phyloP scores from a whole-genome alignment of 2,797 vertebrate species.

The Rachycentron canadum region DNA sequence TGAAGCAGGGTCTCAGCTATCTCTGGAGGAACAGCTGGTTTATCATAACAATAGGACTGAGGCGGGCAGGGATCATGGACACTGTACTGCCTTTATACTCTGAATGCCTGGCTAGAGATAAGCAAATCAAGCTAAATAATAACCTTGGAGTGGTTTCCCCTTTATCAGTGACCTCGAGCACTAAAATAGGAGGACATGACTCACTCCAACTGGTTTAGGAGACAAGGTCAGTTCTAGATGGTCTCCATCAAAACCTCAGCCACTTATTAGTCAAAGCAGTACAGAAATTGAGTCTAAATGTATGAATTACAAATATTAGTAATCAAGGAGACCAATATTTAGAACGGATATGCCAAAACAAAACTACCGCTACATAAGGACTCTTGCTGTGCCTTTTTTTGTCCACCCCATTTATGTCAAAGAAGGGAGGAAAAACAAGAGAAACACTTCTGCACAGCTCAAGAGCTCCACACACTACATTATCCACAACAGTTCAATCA shows the following conservation, averaged over 20 bases:
- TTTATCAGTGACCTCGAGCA: conserved; percentile 21
- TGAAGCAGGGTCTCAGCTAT: conserved; percentile 47
- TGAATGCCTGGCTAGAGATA: conserved; percentile 50
- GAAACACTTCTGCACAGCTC: too few species aligned
- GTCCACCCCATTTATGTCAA: too few species aligned
- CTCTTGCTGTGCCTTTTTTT: too few species aligned
- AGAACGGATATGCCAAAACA: too few species aligned
- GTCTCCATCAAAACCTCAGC: conserved; percentile 39
- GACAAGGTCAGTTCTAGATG: conserved; percentile 40
- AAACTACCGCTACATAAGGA: too few species aligned
- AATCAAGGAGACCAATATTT: too few species aligned
- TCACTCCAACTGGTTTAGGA: conserved; percentile 21
- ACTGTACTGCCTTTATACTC: conserved; percentile 36
- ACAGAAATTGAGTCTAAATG: conserved; percentile 53
- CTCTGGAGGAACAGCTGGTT: conserved; percentile 63
- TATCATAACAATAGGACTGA: conserved; percentile 63
- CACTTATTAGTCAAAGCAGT: conserved; percentile 47
- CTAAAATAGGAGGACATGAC: conserved; percentile 33
- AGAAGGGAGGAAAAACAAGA: too few species aligned
- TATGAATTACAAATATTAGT: background rate
- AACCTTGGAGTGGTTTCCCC: conserved; percentile 49
- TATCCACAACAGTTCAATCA: too few species aligned
- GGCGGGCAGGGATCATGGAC: conserved; percentile 47
- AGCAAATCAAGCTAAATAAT: conserved; percentile 52
- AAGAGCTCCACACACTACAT: too few species aligned